Conservation (phyloP, 2,113 vertebrate species). For the Urocynchramus pylzowi region DNA sequence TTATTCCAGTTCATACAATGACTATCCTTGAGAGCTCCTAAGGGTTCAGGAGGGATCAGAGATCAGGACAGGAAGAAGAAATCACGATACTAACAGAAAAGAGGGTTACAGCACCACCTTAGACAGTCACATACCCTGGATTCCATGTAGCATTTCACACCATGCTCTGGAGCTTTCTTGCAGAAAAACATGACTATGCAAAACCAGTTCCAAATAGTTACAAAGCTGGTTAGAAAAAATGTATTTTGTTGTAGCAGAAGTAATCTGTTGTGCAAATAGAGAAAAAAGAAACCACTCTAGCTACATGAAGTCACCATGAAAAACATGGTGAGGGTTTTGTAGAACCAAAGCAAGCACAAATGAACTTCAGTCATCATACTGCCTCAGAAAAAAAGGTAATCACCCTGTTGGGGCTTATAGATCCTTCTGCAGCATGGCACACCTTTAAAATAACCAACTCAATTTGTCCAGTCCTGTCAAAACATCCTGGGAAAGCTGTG, state of each 20-base stretch:
- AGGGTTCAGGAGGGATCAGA: not conserved
- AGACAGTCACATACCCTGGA: not conserved
- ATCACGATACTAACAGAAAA: not conserved
- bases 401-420: not conserved
- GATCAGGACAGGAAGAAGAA: not conserved
- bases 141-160: fast-evolving
- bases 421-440: not conserved
- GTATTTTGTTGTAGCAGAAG: not conserved
- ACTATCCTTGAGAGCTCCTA: not conserved
- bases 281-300: not conserved
- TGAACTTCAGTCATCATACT: not conserved
- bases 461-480: not conserved
- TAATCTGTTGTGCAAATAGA: not conserved
- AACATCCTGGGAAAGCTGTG: not conserved
- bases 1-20: not conserved
- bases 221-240: not conserved
- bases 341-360: not conserved
- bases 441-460: not conserved
- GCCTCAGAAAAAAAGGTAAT: not conserved
- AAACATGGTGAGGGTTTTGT: not conserved
- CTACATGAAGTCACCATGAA: not conserved
- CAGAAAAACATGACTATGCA: not conserved
- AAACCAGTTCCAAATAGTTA: not conserved
- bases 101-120: not conserved
- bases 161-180: not conserved